Conservation (phyloP, 2,113 vertebrate species). For the Centrocercus urophasianus region DNA sequence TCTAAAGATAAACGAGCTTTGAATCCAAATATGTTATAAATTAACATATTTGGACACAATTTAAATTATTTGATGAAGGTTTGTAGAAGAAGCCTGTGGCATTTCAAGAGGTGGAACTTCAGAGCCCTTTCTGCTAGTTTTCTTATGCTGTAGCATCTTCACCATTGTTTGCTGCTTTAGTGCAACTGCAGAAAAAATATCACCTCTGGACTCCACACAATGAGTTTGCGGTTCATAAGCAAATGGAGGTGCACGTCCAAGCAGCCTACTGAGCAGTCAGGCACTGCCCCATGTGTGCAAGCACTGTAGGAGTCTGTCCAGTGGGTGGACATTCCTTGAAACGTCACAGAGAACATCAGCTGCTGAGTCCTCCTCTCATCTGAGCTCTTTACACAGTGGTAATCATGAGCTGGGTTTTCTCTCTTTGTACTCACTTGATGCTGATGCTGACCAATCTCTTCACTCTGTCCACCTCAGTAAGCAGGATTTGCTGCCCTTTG, state of each 20-base stretch:
- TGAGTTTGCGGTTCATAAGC: not conserved
- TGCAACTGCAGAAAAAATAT: not conserved
- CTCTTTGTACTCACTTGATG: not conserved
- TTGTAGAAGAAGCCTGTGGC: not conserved
- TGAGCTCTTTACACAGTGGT: not conserved
- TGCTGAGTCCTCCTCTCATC: not conserved
- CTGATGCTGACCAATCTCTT: not conserved
- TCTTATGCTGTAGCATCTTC: not conserved
- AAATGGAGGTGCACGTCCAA: not conserved
- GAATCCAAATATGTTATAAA: not conserved
- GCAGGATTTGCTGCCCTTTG: not conserved
- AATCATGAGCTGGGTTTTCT: not conserved
- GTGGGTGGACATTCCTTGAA: not conserved
- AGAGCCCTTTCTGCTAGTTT: not conserved
- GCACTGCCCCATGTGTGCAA: not conserved
- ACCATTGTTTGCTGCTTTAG: not conserved
- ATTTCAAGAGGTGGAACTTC: not conserved
- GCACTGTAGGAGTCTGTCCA: not conserved
- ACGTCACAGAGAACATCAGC: not conserved
- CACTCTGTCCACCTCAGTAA: not conserved
- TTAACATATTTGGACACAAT: not conserved
- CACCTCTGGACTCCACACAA: not conserved
- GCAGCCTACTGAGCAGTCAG: not conserved
- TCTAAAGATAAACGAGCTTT: not conserved
- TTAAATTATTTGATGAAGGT: not conserved